Evolutionary conservation across 2,113 vertebrate genomes (phyloP), one percentile per base, ranked within the genome.

Genomic region (Asarcornis scutulata): DNA sequence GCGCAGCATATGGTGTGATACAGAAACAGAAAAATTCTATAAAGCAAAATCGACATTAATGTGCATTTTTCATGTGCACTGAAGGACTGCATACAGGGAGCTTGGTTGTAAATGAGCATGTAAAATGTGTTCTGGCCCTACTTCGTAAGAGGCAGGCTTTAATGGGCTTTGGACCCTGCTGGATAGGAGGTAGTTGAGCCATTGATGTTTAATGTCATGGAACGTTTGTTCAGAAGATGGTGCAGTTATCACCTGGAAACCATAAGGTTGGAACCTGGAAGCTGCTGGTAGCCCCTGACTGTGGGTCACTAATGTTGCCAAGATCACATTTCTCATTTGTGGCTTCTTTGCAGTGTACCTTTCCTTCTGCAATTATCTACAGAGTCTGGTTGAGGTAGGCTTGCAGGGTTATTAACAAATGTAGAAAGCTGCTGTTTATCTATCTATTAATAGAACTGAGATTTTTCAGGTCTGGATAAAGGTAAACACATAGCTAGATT

Each of bases 261-360:
- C 48, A 36, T 12, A 18, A 22, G 53, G 66, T 27, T 93, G 74
- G 62, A 22, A 85, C 58, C 67, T 95, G 88, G 5, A 58, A 89
- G 83, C 44, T 93, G 85, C 92, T 90, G 92, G 83, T 83, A 93
- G 72, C 67, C 85, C 27, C 9, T 5, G 25, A 5, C 9, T 31
- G 79, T 0, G 0, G 34, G 62, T 86, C 71, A 75, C n/a, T 0
- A 0, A 2, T 31, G 44, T 29, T 75, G 78, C 44, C 60, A 3
- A 50, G 44, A 91, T 71, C 58, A 85, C 71, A 36, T 87, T 80
- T 18, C 44, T 87, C 22, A 36, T 55, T 6, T 62, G 66, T 58
- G 40, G 18, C 71, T 62, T 56, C 3, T 55, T 63, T 71, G 59
- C 55, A 53, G 55, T 6, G 36, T 59, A 21, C 31, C 60, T 94